These are phyloP conservation scores for Bettongia penicillata DNA, from an alignment of 2,113 vertebrate genomes.

Conservation along the genomic window DNA sequence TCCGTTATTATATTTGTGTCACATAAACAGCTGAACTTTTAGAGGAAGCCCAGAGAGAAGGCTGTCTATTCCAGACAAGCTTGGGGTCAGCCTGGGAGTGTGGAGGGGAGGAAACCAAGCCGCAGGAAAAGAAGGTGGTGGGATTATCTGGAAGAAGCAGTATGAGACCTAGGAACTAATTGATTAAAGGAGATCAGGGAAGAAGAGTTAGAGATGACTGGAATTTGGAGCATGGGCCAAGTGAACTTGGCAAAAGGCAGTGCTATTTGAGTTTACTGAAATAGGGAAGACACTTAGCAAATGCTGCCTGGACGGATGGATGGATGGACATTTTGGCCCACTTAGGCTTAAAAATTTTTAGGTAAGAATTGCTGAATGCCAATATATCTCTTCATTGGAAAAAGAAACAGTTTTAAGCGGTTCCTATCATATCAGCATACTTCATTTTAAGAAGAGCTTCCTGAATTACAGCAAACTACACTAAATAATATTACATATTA, in stretches of 20 bases:
- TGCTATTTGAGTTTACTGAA: background rate
- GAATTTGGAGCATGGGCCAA: background rate
- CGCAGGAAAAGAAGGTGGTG: background rate
- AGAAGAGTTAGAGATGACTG: background rate
- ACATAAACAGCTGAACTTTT: background rate
- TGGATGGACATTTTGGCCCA: background rate
- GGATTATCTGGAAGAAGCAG: background rate
- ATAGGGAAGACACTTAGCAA: background rate
- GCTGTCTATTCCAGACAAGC: background rate
- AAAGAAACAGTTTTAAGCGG: background rate
- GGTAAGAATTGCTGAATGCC: background rate
- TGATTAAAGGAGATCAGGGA: background rate
- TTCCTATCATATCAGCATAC: background rate
- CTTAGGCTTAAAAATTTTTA: background rate
- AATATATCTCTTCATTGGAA: background rate
- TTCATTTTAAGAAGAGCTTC: background rate
- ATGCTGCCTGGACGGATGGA: background rate
- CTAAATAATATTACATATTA: background rate
- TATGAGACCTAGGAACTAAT: background rate
- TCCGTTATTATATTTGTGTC: background rate
- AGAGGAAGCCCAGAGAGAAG: background rate
- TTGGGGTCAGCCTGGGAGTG: background rate
- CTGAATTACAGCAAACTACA: background rate
- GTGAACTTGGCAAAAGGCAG: background rate
- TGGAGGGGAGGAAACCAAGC: background rate